Evolutionary conservation across 2,888 invertebrate species (phyloP), one percentile per base, ranked within the genome.

Genomic region (Enchytraeus crypticus): DNA sequence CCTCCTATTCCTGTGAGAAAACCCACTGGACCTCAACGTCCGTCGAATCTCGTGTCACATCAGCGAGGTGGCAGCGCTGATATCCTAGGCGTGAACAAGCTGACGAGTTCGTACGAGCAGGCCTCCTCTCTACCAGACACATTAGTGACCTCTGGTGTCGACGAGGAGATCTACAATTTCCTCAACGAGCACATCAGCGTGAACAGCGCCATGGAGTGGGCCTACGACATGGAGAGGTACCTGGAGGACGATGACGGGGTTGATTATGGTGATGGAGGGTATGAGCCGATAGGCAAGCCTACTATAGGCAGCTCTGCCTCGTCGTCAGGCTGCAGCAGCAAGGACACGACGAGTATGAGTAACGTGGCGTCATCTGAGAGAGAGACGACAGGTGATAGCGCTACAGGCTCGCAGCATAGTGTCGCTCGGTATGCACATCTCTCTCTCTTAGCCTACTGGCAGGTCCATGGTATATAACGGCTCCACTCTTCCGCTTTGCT

Each of bases 131-230:
- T 21, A 11, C 30, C 30, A 33, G 8, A 21, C 21, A 18, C 1
- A 21, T 23, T 38, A 21, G 55, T 8, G 32, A 38, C 32, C 8
- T 14, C 18, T 11, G 38, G 33, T n/a, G 27, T 21, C 27, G 38
- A 54, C 8, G 55, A 54, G 23, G 38, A n/a, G 2, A 38, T 34
- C 27, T 14, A 32, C 26, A 34, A 30, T 27, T 54, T 32, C 21
- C 43, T 54, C 8, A 11, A 54, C 34, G 32, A 54, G 27, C 32
- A 54, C 55, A 34, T 54, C 5, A 54, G 55, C 23, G 43, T 38
- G 26, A 27, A 21, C 1, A 54, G 55, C 18, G 34, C 55, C 0
- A 27, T 54, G 38, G 55, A 54, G 27, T 38, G 38, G 38, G 38
- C 38, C 18, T 38, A 38, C 18, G 38, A 38, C 18, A 38, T 18